These are phyloP conservation scores for Thera britannica DNA, from an alignment of 2,888 invertebrate species.

Conservation along the genomic window DNA sequence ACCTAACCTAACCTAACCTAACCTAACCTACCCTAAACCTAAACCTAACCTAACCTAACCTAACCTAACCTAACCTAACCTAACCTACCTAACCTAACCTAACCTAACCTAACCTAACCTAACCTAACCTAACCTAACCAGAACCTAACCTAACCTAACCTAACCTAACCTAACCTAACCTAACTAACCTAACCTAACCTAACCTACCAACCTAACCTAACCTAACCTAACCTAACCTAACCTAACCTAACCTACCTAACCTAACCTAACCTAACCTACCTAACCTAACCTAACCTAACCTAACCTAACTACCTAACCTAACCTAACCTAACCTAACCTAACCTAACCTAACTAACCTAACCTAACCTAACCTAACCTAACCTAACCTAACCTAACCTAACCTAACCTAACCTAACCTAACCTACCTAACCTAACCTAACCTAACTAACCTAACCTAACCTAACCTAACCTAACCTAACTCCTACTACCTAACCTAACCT, in stretches of 20 bases:
- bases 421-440: slow-evolving; percentile 39
- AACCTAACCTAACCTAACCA: no score
- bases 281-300: slow-evolving; percentile 41
- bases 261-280: no score
- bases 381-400: slow-evolving; percentile 42
- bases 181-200: slow-evolving; percentile 41
- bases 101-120: no score
- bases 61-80: no score
- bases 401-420: slow-evolving; percentile 34
- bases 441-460: slow-evolving; percentile 45
- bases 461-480: slow-evolving; percentile 45
- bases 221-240: slow-evolving; percentile 38
- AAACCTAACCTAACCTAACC: no score
- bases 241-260: slow-evolving; percentile 26
- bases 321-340: slow-evolving; percentile 36
- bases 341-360: slow-evolving; percentile 36
- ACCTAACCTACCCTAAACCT: no score
- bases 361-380: slow-evolving; percentile 41
- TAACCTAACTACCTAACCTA: slow-evolving; percentile 42
- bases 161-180: no score
- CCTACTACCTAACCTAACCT: slow-evolving; percentile 45
- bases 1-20: slow-evolving; percentile 31
- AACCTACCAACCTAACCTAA: slow-evolving; percentile 35
- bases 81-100: no score
- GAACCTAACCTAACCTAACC: no score